Evolutionary conservation across 37 sponge, comb jelly and placozoan genomes (phyloP).

Genomic region (Agelas oroides): DNA sequence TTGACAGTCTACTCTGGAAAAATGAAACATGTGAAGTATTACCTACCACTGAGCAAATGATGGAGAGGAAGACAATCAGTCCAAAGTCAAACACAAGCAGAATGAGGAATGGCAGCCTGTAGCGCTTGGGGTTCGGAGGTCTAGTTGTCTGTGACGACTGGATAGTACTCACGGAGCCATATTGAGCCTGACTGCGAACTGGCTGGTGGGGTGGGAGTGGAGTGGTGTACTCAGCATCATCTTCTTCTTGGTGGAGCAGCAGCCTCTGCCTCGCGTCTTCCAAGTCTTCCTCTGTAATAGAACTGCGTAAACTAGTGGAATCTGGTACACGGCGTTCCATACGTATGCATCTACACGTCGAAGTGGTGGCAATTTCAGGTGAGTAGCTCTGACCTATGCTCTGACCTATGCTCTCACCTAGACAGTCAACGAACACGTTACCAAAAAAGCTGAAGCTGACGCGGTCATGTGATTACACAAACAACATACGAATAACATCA

Average conservation of each 20-base stretch:
- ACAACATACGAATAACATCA: too few species aligned
- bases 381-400: too few species aligned
- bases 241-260: background rate
- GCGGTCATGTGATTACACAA: too few species aligned
- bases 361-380: too few species aligned
- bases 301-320: background rate
- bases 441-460: too few species aligned
- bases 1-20: too few species aligned
- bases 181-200: background rate
- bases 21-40: too few species aligned
- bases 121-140: slow-evolving; percentile 19
- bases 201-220: too few species aligned
- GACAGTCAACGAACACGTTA: too few species aligned
- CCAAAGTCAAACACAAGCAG: slow-evolving; percentile 46
- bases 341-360: too few species aligned
- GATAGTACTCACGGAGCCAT: slow-evolving; percentile 29
- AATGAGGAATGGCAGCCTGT: slow-evolving; percentile 54
- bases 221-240: background rate
- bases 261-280: slow-evolving; percentile 21
- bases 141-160: background rate
- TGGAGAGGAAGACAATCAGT: slow-evolving; percentile 51
- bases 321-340: background rate
- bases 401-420: too few species aligned
- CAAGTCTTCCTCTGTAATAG: slow-evolving; percentile 24
- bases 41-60: slow-evolving; percentile 20